A percentile compares a stretch with the other conserved stretches of the same genome.
These are phyloP conservation scores for Myzus persicae DNA, from an alignment of 1,140 invertebrate genomes.

Conservation along the genomic window DNA sequence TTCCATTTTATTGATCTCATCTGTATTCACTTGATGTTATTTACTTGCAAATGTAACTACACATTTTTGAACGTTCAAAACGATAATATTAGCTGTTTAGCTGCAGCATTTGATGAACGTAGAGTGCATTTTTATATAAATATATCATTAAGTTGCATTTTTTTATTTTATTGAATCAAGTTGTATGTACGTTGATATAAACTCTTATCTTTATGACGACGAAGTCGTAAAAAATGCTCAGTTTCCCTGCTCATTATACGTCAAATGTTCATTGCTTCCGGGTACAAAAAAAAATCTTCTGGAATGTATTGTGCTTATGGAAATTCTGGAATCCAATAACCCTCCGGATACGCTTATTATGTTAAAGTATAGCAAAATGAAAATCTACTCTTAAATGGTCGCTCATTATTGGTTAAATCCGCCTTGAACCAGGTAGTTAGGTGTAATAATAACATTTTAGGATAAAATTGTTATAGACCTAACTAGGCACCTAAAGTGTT, in stretches of 20 bases:
- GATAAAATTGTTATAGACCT: background rate
- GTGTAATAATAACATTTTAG: background rate
- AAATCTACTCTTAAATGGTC: conserved; percentile 18
- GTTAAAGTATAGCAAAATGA: conserved; percentile 33
- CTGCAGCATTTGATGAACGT: background rate
- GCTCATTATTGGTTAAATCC: background rate
- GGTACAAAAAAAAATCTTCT: background rate
- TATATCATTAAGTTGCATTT: background rate
- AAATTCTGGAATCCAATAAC: conserved; percentile 42
- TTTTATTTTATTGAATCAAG: background rate
- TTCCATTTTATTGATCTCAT: background rate
- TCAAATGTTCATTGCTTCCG: conserved; percentile 27
- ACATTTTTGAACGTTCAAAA: background rate
- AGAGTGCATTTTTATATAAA: background rate
- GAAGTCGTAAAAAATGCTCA: conserved; percentile 13
- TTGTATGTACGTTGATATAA: background rate
- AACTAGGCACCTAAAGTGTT: background rate
- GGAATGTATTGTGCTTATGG: conserved; percentile 15
- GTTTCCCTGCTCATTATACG: conserved; percentile 22
- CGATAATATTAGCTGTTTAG: background rate
- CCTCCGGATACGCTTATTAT: background rate
- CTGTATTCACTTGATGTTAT: background rate
- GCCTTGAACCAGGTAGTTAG: background rate
- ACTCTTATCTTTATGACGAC: conserved; percentile 17
- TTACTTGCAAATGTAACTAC: background rate